Evolutionary conservation across 2,113 vertebrate genomes (phyloP), one percentile per base, ranked within the genome.

Genomic region (Corynorhinus townsendii): DNA sequence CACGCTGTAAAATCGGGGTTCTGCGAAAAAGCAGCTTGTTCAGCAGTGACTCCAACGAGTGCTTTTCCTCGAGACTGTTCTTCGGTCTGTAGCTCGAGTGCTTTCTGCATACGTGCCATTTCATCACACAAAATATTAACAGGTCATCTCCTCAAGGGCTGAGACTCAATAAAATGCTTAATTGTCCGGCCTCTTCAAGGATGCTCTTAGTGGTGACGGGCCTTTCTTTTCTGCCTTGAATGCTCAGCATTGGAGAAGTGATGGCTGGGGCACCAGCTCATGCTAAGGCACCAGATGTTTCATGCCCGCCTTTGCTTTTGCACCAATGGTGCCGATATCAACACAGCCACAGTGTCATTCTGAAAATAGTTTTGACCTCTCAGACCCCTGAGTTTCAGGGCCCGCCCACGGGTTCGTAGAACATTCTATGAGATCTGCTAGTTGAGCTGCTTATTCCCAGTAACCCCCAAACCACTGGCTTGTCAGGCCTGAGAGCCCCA

Each of bases 1-100:
- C 82, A 5, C 0, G 9, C n/a, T 1, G 11, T 43, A 16, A 62
- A 72, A 76, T 38, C 40, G 5, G 19, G 3, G 0, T 77, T 49
- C 22, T 54, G 43, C 2, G 17, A 12, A 89, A 81, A 38, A 33
- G 59, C 0, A 1, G 28, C 62, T 19, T 5, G 33, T 72, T 92
- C n/a, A 40, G 24, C 40, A 19, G 35, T 1, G 11, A 20, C 64
- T 79, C 2, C 0, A 40, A 38, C 0, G 19, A 4, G 9, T 38
- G 38, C 38, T 56, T 43, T 28, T 28, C 15, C 35, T 49, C 0
- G 0, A 49, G 68, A 14, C 3, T 82, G 14, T 5, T 17, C 40
- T 24, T 59, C 2, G 0, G 49, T 8, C 6, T 2, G 4, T 5
- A 5, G 47, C 17, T 11, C 0, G 14, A 5, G 1, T 2, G 7